Base-by-base conservation (phyloP, 1,140 invertebrate genomes). In the Brachionus manjavacas region DNA sequence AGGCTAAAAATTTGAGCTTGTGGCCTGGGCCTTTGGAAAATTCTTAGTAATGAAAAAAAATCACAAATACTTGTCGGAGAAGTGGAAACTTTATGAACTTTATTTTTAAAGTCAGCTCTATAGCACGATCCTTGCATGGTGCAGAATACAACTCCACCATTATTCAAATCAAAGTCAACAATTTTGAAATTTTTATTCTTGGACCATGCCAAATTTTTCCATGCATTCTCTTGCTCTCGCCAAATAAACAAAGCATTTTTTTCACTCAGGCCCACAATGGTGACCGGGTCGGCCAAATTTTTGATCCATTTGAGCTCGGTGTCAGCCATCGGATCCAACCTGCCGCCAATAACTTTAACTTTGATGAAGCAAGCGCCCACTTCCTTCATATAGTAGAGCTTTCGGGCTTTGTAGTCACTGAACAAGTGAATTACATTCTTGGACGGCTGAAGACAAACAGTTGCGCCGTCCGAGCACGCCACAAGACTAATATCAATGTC, bases 371-470 rank as follows among this genome's bases (percentile, higher is more conserved):
- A 6, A 4, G 35, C 9, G 16, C 79, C 79, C 11, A 23, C 49
- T 35, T 83, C 60, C 35, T 83, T 83, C 16, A 68, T 83, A 12
- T 83, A 68, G 20, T 70, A 72, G 35, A 83, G 52, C 35, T 25
- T 83, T 84, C 91, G 91, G 86, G 91, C 92, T 78, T 92, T 91
- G 88, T 93, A 93, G 86, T 94, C 92, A 88, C 94, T 92, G 4
- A 94, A 88, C 12, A 93, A 89, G 88, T 92, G 94, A 35, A 94
- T 91, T 87, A 93, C 92, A 0, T 93, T 93, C 55, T 91, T 91
- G 70, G 89, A 90, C 0, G 92, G 49, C 16, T 81, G 93, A 7
- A 91, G 91, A 84, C 93, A 89, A 6, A 93, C 92, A 3, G 92
- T 93, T 28, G 93, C 93, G 2, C 92, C 93, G 88, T 93, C 92